A percentile compares a stretch with the other conserved stretches of the same genome.
Conservation (phyloP, 2,888 invertebrate species). For the Euplagia quadripunctaria region DNA sequence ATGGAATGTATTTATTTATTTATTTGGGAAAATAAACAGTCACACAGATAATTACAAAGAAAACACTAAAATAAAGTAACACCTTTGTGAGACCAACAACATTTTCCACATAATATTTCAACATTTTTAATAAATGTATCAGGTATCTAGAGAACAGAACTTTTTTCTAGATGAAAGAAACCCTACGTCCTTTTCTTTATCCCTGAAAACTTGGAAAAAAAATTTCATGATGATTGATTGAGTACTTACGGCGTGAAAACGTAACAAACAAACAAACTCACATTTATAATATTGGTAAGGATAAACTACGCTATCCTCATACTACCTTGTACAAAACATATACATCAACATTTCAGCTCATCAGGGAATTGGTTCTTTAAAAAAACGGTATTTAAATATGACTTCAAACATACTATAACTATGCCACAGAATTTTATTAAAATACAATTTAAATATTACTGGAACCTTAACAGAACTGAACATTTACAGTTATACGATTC, state of each 20-base stretch:
- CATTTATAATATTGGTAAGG: background rate
- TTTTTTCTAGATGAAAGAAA: too few relatives aligned
- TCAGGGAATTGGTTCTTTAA: background rate
- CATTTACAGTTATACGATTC: slow-evolving; percentile 38
- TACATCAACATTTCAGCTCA: background rate
- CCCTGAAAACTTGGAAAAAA: background rate
- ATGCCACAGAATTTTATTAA: background rate
- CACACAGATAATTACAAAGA: too few relatives aligned
- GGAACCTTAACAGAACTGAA: background rate
- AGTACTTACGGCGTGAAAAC: background rate
- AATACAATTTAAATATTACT: slow-evolving; percentile 3
- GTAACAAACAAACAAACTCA: background rate
- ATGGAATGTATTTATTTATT: too few relatives aligned
- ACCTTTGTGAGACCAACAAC: too few relatives aligned
- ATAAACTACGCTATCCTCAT: background rate
- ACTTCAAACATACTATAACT: background rate
- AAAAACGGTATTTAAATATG: background rate
- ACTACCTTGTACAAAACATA: background rate
- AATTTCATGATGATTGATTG: background rate
- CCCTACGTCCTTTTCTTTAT: too few relatives aligned
- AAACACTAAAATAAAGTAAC: too few relatives aligned
- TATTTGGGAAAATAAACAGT: too few relatives aligned
- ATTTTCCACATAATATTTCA: too few relatives aligned
- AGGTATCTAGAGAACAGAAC: too few relatives aligned
- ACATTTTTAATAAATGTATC: too few relatives aligned